Conservation (phyloP, 1,140 invertebrate species). For the Drosophila persimilis region DNA sequence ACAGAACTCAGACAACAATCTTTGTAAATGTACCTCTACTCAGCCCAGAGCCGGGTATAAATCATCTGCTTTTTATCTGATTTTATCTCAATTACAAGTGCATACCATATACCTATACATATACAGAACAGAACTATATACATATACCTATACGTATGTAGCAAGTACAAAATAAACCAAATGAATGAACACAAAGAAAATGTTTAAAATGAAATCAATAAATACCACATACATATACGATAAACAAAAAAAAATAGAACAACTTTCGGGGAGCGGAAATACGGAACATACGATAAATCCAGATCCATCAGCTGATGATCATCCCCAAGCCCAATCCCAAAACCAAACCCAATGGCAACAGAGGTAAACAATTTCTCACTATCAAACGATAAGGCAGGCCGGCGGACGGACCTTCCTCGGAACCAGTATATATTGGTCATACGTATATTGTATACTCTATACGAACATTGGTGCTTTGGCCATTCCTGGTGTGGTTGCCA, state of each 20-base stretch:
- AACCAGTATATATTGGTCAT: no score
- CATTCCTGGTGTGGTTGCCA: neutral
- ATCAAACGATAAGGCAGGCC: conserved; percentile 33
- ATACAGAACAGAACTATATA: no score
- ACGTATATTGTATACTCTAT: neutral
- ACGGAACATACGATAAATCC: conserved; percentile 11
- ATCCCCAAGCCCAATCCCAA: no score
- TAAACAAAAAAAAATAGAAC: neutral
- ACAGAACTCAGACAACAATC: neutral
- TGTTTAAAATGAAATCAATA: conserved; percentile 35
- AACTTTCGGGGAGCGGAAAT: conserved; percentile 15
- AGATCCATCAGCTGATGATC: conserved; percentile 32
- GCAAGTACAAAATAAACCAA: conserved; percentile 39
- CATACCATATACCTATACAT: conserved; percentile 7
- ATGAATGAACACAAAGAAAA: conserved; percentile 7
- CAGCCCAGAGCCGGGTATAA: conserved; percentile 2
- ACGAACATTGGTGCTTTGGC: neutral
- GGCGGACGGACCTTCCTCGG: conserved; percentile 19
- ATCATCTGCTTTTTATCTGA: conserved; percentile 11
- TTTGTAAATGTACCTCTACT: conserved; percentile 56
- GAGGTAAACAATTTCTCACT: conserved; percentile 28
- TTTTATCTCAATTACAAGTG: conserved; percentile 26
- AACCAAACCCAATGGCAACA: neutral
- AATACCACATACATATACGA: conserved; percentile 36
- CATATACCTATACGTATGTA: conserved; percentile 34